phyloP scores from a whole-genome alignment of 2,797 vertebrate species.

The Melanotaenia parkinsoni region DNA sequence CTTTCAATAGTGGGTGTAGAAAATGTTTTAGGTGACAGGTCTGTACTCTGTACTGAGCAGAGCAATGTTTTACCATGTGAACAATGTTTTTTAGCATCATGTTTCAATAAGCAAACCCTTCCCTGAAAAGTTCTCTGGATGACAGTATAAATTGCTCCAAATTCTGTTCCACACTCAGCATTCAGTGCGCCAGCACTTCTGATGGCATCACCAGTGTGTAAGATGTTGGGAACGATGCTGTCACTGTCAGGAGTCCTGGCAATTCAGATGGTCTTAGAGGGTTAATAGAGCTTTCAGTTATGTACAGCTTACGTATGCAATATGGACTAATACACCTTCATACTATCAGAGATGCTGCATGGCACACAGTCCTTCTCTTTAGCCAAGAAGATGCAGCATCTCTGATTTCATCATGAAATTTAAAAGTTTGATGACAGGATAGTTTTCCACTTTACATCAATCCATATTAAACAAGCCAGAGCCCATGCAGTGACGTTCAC shows the following conservation, averaged over 20 bases:
- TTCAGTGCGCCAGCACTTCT: too few species aligned
- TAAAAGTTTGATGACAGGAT: neutral
- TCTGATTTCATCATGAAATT: neutral
- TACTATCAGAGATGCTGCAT: too few species aligned
- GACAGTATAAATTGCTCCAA: neutral
- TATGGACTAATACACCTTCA: too few species aligned
- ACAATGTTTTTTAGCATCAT: neutral
- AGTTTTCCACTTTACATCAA: neutral
- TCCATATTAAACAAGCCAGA: neutral
- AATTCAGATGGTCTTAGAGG: too few species aligned
- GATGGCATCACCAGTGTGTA: neutral
- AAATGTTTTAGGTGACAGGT: neutral
- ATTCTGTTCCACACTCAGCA: neutral
- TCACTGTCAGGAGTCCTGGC: too few species aligned
- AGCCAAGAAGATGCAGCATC: neutral
- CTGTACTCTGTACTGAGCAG: neutral
- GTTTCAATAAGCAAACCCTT: neutral
- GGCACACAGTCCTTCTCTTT: too few species aligned
- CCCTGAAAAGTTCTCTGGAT: neutral
- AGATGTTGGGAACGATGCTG: too few species aligned
- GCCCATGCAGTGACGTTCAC: neutral
- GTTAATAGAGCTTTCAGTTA: neutral
- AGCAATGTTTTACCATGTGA: neutral
- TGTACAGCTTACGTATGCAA: neutral
- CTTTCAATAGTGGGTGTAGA: too few species aligned